phyloP scores from a whole-genome alignment of 2,888 invertebrate species.

The Andrena fulva region DNA sequence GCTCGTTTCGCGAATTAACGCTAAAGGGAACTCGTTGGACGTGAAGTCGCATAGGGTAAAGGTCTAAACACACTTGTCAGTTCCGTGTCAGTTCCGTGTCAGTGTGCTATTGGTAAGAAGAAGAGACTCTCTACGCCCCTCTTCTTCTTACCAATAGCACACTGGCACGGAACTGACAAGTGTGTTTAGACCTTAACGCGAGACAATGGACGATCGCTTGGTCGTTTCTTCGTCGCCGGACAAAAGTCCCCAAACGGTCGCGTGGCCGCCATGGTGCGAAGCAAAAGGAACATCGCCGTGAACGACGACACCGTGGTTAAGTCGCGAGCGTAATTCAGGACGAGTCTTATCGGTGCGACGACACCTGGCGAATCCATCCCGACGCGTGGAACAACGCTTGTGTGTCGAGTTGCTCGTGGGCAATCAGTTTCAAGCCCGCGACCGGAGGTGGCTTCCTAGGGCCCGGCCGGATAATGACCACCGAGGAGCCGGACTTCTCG shows the following conservation, averaged over 20 bases:
- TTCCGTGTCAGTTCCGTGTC: too few relatives aligned
- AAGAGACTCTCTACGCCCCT: too few relatives aligned
- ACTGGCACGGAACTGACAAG: too few relatives aligned
- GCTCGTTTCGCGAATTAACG: background rate
- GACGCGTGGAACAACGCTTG: conserved; percentile 4
- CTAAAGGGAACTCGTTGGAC: background rate
- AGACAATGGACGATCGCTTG: conserved; percentile 8
- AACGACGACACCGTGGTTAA: background rate
- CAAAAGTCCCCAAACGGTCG: background rate
- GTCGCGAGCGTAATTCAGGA: conserved; percentile 16
- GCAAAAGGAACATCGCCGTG: conserved; percentile 8
- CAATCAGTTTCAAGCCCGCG: conserved; percentile 2
- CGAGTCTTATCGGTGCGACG: conserved; percentile 11
- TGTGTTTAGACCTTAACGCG: background rate
- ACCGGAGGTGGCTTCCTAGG: conserved; percentile 7
- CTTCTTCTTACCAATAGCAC: too few relatives aligned
- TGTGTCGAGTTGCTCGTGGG: conserved; percentile 16
- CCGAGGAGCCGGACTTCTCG: conserved; percentile 65
- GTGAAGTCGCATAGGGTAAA: background rate
- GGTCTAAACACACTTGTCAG: too few relatives aligned
- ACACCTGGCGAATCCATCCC: conserved; percentile 3
- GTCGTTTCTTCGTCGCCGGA: background rate
- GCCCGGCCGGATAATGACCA: conserved; percentile 25
- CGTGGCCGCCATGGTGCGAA: background rate
- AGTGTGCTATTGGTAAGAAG: too few relatives aligned